Evolutionary conservation across 2,797 vertebrate genomes (phyloP).

Genomic region (Petrocephalus schoutedeni): DNA sequence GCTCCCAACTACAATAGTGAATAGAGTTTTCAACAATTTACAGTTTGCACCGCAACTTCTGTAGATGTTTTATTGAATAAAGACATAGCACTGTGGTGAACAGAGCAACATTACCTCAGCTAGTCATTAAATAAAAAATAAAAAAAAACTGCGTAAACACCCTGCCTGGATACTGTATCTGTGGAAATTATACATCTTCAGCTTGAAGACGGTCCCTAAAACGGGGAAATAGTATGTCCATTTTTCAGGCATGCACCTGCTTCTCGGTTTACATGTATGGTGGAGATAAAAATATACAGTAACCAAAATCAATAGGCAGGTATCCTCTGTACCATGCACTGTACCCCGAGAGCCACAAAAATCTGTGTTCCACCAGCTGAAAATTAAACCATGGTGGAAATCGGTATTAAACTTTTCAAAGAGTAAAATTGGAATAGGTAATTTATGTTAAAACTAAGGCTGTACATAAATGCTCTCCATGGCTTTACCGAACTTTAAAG

Average conservation of each 20-base stretch:
- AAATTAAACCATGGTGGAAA: neutral
- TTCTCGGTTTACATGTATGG: neutral
- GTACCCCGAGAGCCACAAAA: neutral
- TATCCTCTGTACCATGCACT: no score
- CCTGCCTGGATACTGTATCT: neutral
- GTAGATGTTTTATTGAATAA: neutral
- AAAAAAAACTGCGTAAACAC: neutral
- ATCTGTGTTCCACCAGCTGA: neutral
- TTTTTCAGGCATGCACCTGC: neutral
- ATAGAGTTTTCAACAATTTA: neutral
- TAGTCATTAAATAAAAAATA: neutral
- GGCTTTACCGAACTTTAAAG: neutral
- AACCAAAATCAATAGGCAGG: neutral
- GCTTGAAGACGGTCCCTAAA: neutral
- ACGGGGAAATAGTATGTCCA: neutral
- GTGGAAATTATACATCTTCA: neutral
- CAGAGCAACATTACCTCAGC: neutral
- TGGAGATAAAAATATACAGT: neutral
- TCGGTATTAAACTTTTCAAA: neutral
- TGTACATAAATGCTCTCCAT: neutral
- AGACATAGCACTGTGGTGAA: neutral
- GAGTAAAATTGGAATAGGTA: neutral
- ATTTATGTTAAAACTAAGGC: neutral
- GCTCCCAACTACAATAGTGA: neutral
- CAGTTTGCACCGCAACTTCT: neutral